Conservation (phyloP, 2,113 vertebrate genomes). For the Dendropsophus ebraccatus region DNA sequence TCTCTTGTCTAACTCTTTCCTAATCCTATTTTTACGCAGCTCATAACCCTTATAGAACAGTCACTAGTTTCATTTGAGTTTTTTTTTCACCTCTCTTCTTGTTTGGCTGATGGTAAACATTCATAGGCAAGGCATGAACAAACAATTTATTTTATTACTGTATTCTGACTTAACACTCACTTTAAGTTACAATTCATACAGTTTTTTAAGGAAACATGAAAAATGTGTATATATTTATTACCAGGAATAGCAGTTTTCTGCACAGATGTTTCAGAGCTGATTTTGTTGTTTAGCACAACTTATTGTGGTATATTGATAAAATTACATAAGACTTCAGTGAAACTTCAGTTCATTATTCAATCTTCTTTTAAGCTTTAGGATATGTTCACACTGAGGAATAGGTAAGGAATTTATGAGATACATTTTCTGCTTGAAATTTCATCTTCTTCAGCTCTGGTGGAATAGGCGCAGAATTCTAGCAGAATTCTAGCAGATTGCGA, state of each 20-base stretch:
- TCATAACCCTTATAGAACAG: constrained; percentile 36
- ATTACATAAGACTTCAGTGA: too few relatives aligned
- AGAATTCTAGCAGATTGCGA: too few relatives aligned
- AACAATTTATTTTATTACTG: background rate
- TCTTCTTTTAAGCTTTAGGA: too few relatives aligned
- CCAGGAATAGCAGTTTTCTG: background rate
- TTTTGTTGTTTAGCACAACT: background rate
- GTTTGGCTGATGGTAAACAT: constrained; percentile 25
- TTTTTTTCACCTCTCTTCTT: background rate
- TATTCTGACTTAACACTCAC: background rate
- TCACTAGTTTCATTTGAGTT: background rate
- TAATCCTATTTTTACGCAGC: constrained; percentile 17
- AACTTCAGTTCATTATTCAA: too few relatives aligned
- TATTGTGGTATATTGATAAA: too few relatives aligned
- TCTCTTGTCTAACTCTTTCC: constrained; percentile 46
- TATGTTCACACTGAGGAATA: too few relatives aligned
- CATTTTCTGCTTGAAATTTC: too few relatives aligned
- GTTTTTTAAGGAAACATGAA: background rate
- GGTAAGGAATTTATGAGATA: too few relatives aligned
- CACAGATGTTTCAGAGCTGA: background rate
- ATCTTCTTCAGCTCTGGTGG: too few relatives aligned
- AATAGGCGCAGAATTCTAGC: too few relatives aligned
- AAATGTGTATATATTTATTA: background rate
- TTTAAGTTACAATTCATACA: background rate
- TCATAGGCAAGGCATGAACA: background rate